phyloP scores from a whole-genome alignment of 2,797 vertebrate species.

The Sebastes cheni region DNA sequence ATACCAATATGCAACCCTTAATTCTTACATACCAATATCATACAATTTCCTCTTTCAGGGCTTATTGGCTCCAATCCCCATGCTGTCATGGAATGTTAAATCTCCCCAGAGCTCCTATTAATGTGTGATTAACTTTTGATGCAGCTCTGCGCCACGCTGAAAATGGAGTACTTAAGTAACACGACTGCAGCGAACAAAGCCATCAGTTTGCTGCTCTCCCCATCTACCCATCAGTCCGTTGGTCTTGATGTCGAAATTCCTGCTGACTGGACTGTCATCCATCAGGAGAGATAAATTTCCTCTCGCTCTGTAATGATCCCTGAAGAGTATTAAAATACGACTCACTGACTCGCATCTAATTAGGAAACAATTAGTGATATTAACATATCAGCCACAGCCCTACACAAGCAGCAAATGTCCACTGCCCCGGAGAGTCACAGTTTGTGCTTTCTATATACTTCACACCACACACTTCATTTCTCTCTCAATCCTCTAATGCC shows the following conservation, averaged over 20 bases:
- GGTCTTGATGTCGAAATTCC: conserved; percentile 60
- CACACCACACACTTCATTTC: conserved; percentile 58
- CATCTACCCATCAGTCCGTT: conserved; percentile 39
- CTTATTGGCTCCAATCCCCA: conserved; percentile 62
- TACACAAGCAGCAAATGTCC: conserved; percentile 58
- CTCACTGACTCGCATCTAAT: conserved; percentile 79
- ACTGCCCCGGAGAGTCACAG: conserved; percentile 56
- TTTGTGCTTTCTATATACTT: conserved; percentile 60
- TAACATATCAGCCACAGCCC: conserved; percentile 69
- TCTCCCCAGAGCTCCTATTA: conserved; percentile 72
- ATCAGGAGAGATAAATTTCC: conserved; percentile 65
- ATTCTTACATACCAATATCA: conserved; percentile 21
- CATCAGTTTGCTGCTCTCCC: conserved; percentile 47
- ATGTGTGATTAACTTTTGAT: conserved; percentile 77
- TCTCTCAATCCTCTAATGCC: conserved; percentile 39
- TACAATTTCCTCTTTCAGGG: conserved; percentile 37
- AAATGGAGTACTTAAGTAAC: conserved; percentile 71
- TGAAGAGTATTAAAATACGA: conserved; percentile 74
- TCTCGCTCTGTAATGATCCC: conserved; percentile 71
- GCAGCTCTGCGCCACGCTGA: conserved; percentile 58
- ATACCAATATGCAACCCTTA: not conserved
- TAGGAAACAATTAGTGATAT: conserved; percentile 82
- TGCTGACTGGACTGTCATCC: conserved; percentile 67
- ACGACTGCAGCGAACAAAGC: conserved; percentile 53
- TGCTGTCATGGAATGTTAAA: conserved; percentile 67